These are phyloP conservation scores for Drosophila leonis DNA, from an alignment of 2,888 invertebrate genomes.

Conservation along the genomic window DNA sequence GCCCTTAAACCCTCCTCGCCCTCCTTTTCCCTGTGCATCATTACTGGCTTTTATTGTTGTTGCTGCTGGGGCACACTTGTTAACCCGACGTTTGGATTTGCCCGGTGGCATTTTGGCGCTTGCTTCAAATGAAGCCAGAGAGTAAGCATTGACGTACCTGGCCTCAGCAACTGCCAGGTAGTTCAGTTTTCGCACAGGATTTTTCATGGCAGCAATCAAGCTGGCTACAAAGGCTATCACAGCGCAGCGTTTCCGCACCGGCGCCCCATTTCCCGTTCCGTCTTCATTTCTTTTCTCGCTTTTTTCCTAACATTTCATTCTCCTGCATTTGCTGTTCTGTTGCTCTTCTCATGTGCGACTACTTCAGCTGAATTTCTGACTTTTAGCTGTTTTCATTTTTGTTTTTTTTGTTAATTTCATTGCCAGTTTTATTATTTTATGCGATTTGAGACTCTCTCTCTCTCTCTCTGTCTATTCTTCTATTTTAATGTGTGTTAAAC, in stretches of 20 bases:
- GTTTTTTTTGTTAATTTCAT: conserved; percentile 69
- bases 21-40: conserved; percentile 22
- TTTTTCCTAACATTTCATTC: conserved; percentile 18
- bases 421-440: conserved; percentile 70
- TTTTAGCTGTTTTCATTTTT: conserved; percentile 42
- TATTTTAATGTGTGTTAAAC: conserved; percentile 37
- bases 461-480: background rate
- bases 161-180: conserved; percentile 34
- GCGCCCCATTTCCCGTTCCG: conserved; percentile 59
- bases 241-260: conserved; percentile 61
- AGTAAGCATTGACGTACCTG: conserved; percentile 25
- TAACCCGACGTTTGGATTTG: conserved; percentile 67
- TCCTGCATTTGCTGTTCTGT: conserved; percentile 12
- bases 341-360: conserved; percentile 20
- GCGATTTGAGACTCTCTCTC: conserved; percentile 64
- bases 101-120: conserved; percentile 69
- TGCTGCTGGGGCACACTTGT: conserved; percentile 64
- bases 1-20: background rate
- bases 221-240: conserved; percentile 65
- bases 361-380: conserved; percentile 40
- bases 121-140: conserved; percentile 65
- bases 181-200: conserved; percentile 33
- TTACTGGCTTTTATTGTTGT: conserved; percentile 68
- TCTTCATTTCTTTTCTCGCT: conserved; percentile 14
- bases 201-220: conserved; percentile 74